phyloP scores from a whole-genome alignment of 2,888 invertebrate species.

The Cryptocheilus praepositus region DNA sequence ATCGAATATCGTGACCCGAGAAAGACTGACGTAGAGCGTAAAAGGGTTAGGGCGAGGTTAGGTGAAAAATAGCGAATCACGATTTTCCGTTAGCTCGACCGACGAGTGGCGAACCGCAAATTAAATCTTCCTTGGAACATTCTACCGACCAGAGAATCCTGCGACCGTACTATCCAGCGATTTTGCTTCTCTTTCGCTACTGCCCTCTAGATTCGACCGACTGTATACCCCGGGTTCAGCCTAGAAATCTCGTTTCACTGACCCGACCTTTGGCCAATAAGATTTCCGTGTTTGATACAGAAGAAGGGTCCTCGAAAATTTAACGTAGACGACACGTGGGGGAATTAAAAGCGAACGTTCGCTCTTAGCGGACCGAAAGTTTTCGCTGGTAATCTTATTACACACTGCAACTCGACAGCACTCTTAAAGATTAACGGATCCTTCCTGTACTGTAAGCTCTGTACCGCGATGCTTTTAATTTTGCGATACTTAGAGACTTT shows the following conservation, averaged over 20 bases:
- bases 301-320: too few species aligned
- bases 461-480: too few species aligned
- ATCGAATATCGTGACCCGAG: too few species aligned
- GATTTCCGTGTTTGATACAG: too few species aligned
- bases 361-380: too few species aligned
- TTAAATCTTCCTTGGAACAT: constrained; percentile 37
- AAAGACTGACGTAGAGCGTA: background rate
- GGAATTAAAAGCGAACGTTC: too few species aligned
- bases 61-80: constrained; percentile 35
- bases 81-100: constrained; percentile 23
- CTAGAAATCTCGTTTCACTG: constrained; percentile 3
- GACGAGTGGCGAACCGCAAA: constrained; percentile 40
- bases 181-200: constrained; percentile 25
- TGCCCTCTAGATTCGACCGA: constrained; percentile 27
- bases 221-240: background rate
- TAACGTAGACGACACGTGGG: too few species aligned
- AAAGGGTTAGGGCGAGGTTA: constrained; percentile 9
- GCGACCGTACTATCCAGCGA: constrained; percentile 12
- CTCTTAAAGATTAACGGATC: too few species aligned
- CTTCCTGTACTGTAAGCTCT: too few species aligned
- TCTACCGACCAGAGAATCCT: constrained; percentile 25
- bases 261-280: background rate
- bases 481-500: too few species aligned
- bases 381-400: too few species aligned
- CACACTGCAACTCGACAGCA: too few species aligned